Percentiles rank a stretch among this genome's conserved stretches.
phyloP scores from a whole-genome alignment of 2,797 vertebrate genomes.

The Rhinella marina region DNA sequence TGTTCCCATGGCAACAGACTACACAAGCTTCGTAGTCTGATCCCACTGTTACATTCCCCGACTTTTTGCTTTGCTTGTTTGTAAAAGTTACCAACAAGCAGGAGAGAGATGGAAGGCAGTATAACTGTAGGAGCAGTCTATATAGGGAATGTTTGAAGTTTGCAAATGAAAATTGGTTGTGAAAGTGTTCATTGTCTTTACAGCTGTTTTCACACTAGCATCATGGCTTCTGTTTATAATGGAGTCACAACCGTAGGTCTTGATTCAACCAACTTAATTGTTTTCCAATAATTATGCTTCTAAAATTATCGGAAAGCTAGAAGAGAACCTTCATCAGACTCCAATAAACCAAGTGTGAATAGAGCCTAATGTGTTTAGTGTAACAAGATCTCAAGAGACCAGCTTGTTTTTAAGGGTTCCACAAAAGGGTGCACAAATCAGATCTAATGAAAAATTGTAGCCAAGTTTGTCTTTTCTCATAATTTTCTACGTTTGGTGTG shows the following conservation, averaged over 20 bases:
- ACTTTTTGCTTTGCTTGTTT: background rate
- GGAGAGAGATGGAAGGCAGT: no score
- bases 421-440: background rate
- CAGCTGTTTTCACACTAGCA: no score
- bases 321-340: background rate
- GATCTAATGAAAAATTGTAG: background rate
- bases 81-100: background rate
- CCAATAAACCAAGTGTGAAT: background rate
- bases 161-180: no score
- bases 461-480: background rate
- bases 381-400: background rate
- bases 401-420: background rate
- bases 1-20: background rate
- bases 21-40: background rate
- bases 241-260: no score
- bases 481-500: background rate
- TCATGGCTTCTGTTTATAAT: no score
- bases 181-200: no score
- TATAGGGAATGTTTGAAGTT: no score
- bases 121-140: no score
- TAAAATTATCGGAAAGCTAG: no score
- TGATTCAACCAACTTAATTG: no score
- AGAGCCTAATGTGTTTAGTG: background rate
- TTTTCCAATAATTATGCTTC: no score
- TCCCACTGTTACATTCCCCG: background rate